Percentiles rank a stretch among this genome's conserved stretches.
Evolutionary conservation across 2,888 invertebrate species (phyloP).

Genomic region (Sipunculus nudus): DNA sequence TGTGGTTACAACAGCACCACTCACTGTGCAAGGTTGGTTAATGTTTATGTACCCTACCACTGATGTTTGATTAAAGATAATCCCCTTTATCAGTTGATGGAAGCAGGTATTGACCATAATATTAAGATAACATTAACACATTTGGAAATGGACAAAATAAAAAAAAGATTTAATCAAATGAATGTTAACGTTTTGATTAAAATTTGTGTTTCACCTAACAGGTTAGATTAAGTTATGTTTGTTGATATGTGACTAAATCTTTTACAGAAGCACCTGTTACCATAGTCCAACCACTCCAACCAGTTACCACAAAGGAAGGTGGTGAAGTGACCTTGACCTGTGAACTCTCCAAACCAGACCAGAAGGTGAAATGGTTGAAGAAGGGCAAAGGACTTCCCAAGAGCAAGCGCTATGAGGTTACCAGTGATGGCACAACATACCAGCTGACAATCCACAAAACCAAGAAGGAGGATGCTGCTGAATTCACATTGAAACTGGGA

Average conservation of each 20-base stretch:
- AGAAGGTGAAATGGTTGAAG: conserved; percentile 88
- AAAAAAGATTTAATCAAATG: too few species aligned
- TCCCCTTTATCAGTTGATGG: too few species aligned
- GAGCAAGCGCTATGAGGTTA: too few species aligned
- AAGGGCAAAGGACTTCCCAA: conserved; percentile 80
- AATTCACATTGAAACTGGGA: conserved; percentile 54
- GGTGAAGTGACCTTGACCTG: conserved; percentile 71
- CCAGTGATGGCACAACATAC: conserved; percentile 50
- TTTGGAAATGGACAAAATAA: too few species aligned
- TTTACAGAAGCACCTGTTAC: conserved; percentile 54
- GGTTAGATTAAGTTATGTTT: too few species aligned
- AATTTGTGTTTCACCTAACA: too few species aligned
- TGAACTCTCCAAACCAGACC: conserved; percentile 81
- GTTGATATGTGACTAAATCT: too few species aligned
- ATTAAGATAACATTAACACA: too few species aligned
- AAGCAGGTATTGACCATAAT: too few species aligned
- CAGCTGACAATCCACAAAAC: conserved; percentile 51
- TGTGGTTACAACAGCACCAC: conserved; percentile 75
- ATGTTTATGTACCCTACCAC: too few species aligned
- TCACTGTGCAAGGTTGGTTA: conserved; percentile 82
- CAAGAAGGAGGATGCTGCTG: conserved; percentile 56
- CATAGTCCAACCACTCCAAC: conserved; percentile 42
- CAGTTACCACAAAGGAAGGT: conserved; percentile 42
- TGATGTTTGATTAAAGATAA: too few species aligned
- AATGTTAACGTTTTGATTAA: too few species aligned